A percentile compares a stretch with the other conserved stretches of the same genome.
These are phyloP conservation scores for Pseudolaguvia tuberculata DNA, from an alignment of 2,113 vertebrate species.

Conservation along the genomic window DNA sequence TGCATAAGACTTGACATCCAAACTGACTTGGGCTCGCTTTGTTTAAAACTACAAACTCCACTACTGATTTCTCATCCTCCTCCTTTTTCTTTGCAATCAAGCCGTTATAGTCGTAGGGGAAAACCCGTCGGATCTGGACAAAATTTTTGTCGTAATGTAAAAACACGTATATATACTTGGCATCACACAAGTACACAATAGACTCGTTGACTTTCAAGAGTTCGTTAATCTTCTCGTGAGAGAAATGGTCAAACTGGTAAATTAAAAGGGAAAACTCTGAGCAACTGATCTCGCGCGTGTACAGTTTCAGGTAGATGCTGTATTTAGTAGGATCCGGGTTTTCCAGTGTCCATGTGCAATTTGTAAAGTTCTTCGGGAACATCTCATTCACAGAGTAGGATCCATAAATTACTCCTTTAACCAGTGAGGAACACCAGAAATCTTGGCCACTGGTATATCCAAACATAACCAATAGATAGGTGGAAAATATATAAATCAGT, in stretches of 20 bases:
- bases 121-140: slow-evolving; percentile 92
- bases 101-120: slow-evolving; percentile 85
- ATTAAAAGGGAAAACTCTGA: slow-evolving; percentile 94
- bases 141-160: slow-evolving; percentile 99
- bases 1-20: slow-evolving; percentile 95
- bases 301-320: slow-evolving; percentile 99
- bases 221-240: slow-evolving; percentile 98
- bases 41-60: slow-evolving; percentile 98
- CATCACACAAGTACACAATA: slow-evolving; percentile 94
- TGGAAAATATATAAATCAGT: slow-evolving; percentile 99
- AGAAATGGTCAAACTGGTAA: slow-evolving; percentile 99
- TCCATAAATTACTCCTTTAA: slow-evolving; percentile 99
- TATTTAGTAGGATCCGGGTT: slow-evolving; percentile 99
- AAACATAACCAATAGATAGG: slow-evolving; percentile 99
- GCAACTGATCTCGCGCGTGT: slow-evolving; percentile 97
- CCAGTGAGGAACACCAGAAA: slow-evolving; percentile 99
- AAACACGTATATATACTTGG: slow-evolving; percentile 95
- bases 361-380: slow-evolving; percentile 99
- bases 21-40: slow-evolving; percentile 99
- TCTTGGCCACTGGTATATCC: slow-evolving; percentile 99
- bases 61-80: slow-evolving; percentile 90
- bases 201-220: slow-evolving; percentile 94
- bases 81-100: slow-evolving; percentile 85
- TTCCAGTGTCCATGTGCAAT: slow-evolving; percentile 99
- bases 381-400: slow-evolving; percentile 99